Base-by-base conservation (phyloP, 2,888 invertebrate genomes). In the Cryptocephalus primarius region DNA sequence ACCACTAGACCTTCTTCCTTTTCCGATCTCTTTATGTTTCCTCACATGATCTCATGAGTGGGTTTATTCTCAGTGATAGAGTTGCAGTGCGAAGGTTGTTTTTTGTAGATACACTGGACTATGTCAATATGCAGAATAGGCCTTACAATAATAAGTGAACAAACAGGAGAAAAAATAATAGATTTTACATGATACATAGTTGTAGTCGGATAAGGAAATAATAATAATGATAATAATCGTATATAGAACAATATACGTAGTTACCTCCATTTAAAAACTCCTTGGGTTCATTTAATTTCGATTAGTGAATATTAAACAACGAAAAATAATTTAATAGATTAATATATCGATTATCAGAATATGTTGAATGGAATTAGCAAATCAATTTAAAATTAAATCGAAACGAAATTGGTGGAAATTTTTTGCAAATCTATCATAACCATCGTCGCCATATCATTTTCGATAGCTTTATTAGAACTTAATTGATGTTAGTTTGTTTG, bases 131-230 rank as follows among this genome's bases (percentile, higher is more conserved):
- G 39, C 48, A 36, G 59, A 57, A 59, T 60, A 59, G 56, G 56
- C 60, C 60, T 60, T 59, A 50, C 34, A n/a, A n/a, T n/a, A n/a
- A n/a, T 22, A 42, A 44, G 47, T 51, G 38, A 45, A 43, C 32
- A 48, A 11, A 40, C 40, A 46, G 34, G 32, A 43, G 42, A 40
- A 33, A 41, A 44, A 49, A 34, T 39, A 33, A 49, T 58, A 57
- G 58, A 58, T 58, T 58, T 58, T 58, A 58, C 58, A 58, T 57
- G 57, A 58, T 54, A 54, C 52, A 53, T 56, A 55, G 56, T 46
- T 41, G 39, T 49, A 49, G 44, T 50, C 48, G 44, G 39, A 43
- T 43, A 39, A 44, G 32, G 50, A 49, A 46, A 41, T 46, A 45
- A 47, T 22, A 22, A 22, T 22, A 22, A 22, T 22, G 6, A 22